A percentile compares a stretch with the other conserved stretches of the same genome.
phyloP scores from a whole-genome alignment of 2,113 vertebrate species.

The Antechinus stuartii region DNA sequence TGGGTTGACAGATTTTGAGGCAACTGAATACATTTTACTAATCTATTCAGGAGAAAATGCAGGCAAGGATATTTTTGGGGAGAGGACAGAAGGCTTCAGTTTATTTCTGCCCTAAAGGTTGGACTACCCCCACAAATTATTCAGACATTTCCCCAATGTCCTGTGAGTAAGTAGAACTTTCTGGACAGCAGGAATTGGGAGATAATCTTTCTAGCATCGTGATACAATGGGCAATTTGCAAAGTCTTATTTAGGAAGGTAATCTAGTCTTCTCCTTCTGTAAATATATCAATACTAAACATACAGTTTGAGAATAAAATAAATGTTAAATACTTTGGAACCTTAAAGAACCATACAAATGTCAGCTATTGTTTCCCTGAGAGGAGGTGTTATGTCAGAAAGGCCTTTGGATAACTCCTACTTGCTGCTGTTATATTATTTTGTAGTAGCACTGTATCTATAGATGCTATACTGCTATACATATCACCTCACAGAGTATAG shows the following conservation, averaged over 20 bases:
- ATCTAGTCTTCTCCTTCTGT: not conserved
- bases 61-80: conserved; percentile 28
- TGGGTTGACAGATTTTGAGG: conserved; percentile 12
- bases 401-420: not conserved
- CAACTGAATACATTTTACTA: conserved; percentile 1
- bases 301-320: not conserved
- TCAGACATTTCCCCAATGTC: not conserved
- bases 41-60: not conserved
- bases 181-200: not conserved
- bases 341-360: not conserved
- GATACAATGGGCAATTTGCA: not conserved
- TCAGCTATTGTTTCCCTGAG: not conserved
- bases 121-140: not conserved
- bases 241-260: not conserved
- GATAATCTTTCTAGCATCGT: not conserved
- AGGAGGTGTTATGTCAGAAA: not conserved
- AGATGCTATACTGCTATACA: not conserved
- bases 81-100: not conserved
- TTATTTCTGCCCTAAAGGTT: not conserved
- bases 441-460: not conserved
- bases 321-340: not conserved
- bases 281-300: not conserved
- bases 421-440: not conserved
- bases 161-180: not conserved
- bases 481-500: not conserved